Percentiles rank a stretch among this genome's conserved stretches.
Conservation (phyloP, 2,888 invertebrate genomes). For the Vanessa cardui region DNA sequence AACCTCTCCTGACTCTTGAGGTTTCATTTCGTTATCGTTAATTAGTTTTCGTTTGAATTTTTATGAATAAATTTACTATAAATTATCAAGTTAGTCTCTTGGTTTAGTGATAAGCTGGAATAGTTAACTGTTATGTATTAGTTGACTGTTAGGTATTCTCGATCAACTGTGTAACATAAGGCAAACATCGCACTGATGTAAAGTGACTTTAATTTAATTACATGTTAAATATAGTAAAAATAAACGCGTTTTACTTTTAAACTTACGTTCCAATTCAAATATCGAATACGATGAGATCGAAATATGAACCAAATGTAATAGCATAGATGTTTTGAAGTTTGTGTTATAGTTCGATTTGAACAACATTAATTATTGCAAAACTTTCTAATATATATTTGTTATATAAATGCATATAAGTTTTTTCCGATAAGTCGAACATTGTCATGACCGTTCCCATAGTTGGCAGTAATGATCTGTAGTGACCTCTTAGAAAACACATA, state of each 20-base stretch:
- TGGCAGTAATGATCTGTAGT: constrained; percentile 40
- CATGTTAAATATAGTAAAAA: background rate
- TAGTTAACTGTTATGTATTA: background rate
- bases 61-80: too few relatives aligned
- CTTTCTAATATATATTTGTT: constrained; percentile 1
- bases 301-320: too few relatives aligned
- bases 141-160: background rate
- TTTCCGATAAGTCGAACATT: constrained; percentile 8
- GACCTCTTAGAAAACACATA: constrained; percentile 44
- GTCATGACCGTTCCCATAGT: constrained; percentile 37
- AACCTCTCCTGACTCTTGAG: too few relatives aligned
- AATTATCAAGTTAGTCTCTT: too few relatives aligned
- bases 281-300: too few relatives aligned
- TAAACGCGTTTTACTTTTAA: constrained; percentile 18
- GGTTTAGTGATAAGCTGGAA: background rate
- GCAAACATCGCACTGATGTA: background rate
- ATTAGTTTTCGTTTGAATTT: too few relatives aligned
- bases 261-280: background rate
- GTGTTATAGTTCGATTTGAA: too few relatives aligned
- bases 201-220: constrained; percentile 22
- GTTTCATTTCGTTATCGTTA: too few relatives aligned
- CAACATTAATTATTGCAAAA: too few relatives aligned
- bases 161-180: too few relatives aligned
- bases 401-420: constrained; percentile 5
- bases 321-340: too few relatives aligned